Evolutionary conservation across 2,888 invertebrate species (phyloP), one percentile per base, ranked within the genome.

Genomic region (Sminthurinus aureus): DNA sequence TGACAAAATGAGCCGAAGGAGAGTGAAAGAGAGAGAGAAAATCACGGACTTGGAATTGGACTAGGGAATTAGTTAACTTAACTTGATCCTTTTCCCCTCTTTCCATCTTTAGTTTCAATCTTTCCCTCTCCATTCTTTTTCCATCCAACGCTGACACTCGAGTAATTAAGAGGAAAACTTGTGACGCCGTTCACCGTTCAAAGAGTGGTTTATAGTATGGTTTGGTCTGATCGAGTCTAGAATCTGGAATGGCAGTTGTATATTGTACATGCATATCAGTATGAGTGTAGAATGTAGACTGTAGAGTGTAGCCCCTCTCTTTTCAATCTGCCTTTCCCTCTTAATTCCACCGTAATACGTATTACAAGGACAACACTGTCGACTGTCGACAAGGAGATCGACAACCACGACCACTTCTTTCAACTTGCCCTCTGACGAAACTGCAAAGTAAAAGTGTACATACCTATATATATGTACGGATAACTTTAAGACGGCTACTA

Each of bases 101-200:
- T 71, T 15, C 4, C 24, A 20, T 71, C 71, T 71, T 24, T 24
- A 22, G 24, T 71, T 20, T 24, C 8, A 11, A n/a, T 67, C 67
- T n/a, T 22, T 24, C 69, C 69, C 69, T 24, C 9, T 2, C 71
- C 24, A 71, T 67, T 20, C 20, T 22, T 38, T 24, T 20, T 20
- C 69, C 15, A 8, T 15, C 71, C 6, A 24, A 26, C 24, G 71
- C 71, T 71, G 71, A 71, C 71, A 71, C 26, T 71, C 22, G 24
- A 71, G 71, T 71, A 71, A 71, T 71, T 71, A 71, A 71, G 71
- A 71, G 71, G 24, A 71, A 71, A 71, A 71, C 26, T 71, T 71
- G 24, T 71, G 24, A 71, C 71, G 71, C 71, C 71, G 71, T 13
- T 71, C 71, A 71, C 71, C 71, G 71, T 13, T 71, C 71, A 71